phyloP scores from a whole-genome alignment of 2,888 invertebrate genomes.

The Lasioglossum marginatum region DNA sequence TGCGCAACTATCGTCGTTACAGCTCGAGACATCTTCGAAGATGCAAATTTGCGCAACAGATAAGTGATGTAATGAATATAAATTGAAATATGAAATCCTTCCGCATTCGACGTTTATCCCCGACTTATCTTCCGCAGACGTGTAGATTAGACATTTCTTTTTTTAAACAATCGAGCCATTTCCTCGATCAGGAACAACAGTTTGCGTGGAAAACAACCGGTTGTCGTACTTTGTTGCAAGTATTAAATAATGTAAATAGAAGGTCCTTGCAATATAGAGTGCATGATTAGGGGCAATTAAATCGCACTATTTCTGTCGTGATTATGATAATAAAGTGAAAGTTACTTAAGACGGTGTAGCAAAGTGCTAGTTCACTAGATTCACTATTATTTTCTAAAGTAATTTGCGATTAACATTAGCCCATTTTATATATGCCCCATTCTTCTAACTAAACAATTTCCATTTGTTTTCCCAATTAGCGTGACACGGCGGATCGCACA shows the following conservation, averaged over 20 bases:
- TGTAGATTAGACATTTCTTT: neutral
- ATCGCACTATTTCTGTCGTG: neutral
- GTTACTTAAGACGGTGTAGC: neutral
- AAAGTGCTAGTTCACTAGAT: neutral
- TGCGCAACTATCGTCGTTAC: neutral
- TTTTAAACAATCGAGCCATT: neutral
- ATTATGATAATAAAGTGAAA: constrained; percentile 8
- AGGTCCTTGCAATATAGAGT: neutral
- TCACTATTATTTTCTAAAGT: constrained; percentile 10
- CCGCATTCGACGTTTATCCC: neutral
- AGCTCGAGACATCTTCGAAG: neutral
- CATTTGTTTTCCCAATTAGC: neutral
- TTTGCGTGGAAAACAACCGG: neutral
- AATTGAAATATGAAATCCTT: constrained; percentile 1
- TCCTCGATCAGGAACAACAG: neutral
- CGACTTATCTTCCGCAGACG: neutral
- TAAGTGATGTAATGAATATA: neutral
- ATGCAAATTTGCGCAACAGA: constrained; percentile 3
- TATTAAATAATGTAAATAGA: neutral
- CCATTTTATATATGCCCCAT: neutral
- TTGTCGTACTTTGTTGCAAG: neutral
- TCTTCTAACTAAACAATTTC: neutral
- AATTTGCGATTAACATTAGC: constrained; percentile 2
- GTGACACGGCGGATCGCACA: neutral
- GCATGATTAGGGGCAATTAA: neutral